Conservation (phyloP, 2,113 vertebrate genomes). For the Heterotilapia buettikoferi region DNA sequence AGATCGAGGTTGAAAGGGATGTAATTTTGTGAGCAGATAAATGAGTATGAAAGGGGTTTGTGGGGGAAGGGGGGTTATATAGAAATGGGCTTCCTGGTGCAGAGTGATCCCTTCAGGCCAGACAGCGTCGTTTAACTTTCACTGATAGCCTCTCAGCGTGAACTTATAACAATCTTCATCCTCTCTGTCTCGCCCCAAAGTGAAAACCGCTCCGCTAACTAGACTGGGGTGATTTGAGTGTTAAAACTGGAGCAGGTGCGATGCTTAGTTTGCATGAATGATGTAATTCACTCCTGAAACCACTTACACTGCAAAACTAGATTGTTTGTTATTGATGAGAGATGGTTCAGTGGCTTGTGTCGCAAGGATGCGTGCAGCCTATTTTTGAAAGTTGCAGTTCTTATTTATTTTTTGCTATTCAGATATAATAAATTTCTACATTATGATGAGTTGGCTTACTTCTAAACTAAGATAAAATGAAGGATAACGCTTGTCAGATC, state of each 20-base stretch:
- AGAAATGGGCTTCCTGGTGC: conserved; percentile 44
- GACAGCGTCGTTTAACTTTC: conserved; percentile 51
- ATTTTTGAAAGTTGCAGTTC: background rate
- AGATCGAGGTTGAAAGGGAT: conserved; percentile 44
- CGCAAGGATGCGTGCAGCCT: background rate
- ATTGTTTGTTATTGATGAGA: background rate
- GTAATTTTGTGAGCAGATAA: conserved; percentile 49
- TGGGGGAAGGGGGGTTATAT: conserved; percentile 2
- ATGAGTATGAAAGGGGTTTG: conserved; percentile 33
- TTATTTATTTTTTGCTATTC: background rate
- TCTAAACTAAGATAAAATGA: background rate
- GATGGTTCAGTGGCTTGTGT: background rate
- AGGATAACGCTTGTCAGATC: background rate
- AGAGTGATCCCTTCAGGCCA: conserved; percentile 54
- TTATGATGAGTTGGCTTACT: background rate
- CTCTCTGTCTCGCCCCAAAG: background rate
- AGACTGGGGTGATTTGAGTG: conserved; percentile 31
- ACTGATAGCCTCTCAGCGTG: conserved; percentile 49
- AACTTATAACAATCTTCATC: conserved; percentile 16
- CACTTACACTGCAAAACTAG: background rate
- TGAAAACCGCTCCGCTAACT: conserved; percentile 23
- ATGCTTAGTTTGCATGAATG: conserved; percentile 8
- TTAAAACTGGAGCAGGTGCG: conserved; percentile 5
- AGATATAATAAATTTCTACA: background rate
- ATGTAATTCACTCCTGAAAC: background rate